Evolutionary conservation across 2,888 invertebrate genomes (phyloP).

Genomic region (Drosophila dives): DNA sequence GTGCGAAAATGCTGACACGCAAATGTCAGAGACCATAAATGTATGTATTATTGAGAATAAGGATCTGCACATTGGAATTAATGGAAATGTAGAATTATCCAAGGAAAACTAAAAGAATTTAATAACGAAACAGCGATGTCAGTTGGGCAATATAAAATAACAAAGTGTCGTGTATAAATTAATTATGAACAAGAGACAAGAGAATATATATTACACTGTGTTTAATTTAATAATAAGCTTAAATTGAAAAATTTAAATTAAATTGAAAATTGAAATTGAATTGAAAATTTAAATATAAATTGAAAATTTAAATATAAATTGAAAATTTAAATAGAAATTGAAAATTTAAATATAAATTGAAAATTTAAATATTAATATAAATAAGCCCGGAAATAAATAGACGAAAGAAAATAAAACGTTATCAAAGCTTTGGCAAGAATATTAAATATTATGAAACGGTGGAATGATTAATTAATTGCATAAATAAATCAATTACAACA

Average conservation of each 20-base stretch:
- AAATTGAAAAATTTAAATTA: not conserved
- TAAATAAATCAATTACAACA: not conserved
- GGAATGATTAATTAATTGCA: not conserved
- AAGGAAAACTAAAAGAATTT: not conserved
- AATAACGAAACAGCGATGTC: not conserved
- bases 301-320: not conserved
- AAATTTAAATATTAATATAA: not conserved
- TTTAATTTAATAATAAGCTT: not conserved
- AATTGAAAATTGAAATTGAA: not conserved
- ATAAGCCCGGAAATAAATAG: too few relatives aligned
- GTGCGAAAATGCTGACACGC: slow-evolving; percentile 2
- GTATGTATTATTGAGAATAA: not conserved
- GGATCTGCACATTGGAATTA: not conserved
- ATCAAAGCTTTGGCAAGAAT: too few relatives aligned
- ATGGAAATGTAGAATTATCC: not conserved
- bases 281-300: not conserved
- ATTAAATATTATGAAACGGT: not conserved
- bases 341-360: not conserved
- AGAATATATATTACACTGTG: not conserved
- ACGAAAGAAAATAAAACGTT: not conserved
- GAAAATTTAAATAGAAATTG: too few relatives aligned
- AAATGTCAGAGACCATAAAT: not conserved
- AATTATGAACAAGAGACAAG: not conserved
- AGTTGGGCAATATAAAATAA: too few relatives aligned
- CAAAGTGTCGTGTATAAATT: not conserved